These are phyloP conservation scores for Aleiodes leptofemur DNA, from an alignment of 2,888 invertebrate species.

Conservation along the genomic window DNA sequence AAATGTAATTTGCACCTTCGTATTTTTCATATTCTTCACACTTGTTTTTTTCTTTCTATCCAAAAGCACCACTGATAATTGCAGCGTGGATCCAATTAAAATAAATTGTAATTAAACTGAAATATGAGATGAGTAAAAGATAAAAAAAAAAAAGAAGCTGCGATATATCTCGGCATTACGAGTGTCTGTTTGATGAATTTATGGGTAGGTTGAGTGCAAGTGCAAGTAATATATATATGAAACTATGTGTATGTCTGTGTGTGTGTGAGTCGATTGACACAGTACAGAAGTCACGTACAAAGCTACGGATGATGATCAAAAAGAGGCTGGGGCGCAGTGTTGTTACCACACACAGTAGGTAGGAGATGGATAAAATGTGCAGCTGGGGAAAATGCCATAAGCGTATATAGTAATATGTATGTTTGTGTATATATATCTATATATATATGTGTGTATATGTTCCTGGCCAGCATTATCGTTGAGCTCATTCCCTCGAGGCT, in stretches of 20 bases:
- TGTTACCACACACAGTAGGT: not conserved
- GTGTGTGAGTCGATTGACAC: conserved; percentile 9
- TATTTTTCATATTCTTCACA: no score
- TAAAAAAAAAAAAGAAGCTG: conserved; percentile 28
- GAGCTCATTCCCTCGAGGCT: conserved; percentile 29
- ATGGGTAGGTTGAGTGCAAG: not conserved
- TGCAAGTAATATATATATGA: not conserved
- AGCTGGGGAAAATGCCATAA: conserved; percentile 25
- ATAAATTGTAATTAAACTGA: conserved; percentile 8
- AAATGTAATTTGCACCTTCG: no score
- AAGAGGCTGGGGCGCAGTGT: not conserved
- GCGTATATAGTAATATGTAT: not conserved
- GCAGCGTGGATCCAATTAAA: no score
- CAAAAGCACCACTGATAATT: no score
- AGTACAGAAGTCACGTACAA: conserved; percentile 22
- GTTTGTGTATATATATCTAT: not conserved
- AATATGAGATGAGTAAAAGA: conserved; percentile 34
- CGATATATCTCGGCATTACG: not conserved
- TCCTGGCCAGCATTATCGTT: conserved; percentile 22
- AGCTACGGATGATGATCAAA: conserved; percentile 27
- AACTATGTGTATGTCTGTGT: not conserved
- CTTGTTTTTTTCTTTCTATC: no score
- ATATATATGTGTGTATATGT: not conserved
- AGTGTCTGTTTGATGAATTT: conserved; percentile 17
- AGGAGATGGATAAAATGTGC: conserved; percentile 29